Conservation (phyloP, 2,888 invertebrate genomes). For the Ectobius pallidus region DNA sequence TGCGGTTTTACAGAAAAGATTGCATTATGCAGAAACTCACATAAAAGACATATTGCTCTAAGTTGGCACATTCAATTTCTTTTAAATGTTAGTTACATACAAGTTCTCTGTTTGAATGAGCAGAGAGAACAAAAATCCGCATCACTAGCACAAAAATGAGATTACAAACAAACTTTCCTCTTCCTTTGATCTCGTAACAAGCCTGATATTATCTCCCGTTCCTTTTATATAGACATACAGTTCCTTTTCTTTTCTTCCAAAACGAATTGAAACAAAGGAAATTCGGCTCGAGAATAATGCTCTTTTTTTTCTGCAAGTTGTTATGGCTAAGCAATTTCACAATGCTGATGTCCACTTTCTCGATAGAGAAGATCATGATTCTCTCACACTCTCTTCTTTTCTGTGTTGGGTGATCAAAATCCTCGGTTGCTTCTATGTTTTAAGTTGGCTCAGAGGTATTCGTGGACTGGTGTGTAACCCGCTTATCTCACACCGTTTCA, state of each 20-base stretch:
- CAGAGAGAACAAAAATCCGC: background rate
- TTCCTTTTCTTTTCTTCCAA: background rate
- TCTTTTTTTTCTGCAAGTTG: background rate
- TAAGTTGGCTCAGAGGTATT: background rate
- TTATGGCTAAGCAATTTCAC: background rate
- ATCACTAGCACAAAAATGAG: background rate
- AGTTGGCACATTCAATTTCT: background rate
- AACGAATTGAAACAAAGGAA: conserved; percentile 9
- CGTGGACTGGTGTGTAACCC: background rate
- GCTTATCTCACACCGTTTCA: background rate
- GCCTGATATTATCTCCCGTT: background rate
- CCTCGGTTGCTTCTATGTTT: background rate
- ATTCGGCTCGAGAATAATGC: background rate
- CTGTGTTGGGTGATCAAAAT: background rate
- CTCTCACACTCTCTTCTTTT: background rate
- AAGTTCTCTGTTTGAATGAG: background rate
- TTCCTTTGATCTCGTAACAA: conserved; percentile 10
- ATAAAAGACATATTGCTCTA: too few relatives aligned
- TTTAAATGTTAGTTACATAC: background rate
- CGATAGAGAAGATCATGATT: background rate
- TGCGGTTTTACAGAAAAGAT: too few relatives aligned
- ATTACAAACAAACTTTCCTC: background rate
- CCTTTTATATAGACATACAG: background rate
- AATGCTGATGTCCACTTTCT: background rate
- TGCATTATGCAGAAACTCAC: too few relatives aligned